Evolutionary conservation across 2,113 vertebrate genomes (phyloP).

Genomic region (Brienomyrus longianalis): DNA sequence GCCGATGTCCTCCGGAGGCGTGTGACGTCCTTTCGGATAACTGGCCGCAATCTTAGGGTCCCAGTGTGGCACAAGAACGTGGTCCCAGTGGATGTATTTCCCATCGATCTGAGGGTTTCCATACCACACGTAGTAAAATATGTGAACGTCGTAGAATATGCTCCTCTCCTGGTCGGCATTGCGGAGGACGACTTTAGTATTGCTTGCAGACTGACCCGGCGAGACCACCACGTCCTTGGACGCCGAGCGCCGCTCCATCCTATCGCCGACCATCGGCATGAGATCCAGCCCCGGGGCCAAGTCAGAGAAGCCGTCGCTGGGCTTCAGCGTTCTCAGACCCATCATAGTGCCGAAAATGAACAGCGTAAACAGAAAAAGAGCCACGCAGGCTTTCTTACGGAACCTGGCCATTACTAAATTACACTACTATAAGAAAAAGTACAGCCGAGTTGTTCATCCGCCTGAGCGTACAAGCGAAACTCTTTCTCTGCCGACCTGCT

Average conservation of each 20-base stretch:
- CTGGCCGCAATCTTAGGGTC: slow-evolving; percentile 83
- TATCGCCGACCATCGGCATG: slow-evolving; percentile 49
- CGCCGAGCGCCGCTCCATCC: slow-evolving; percentile 47
- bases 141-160: slow-evolving; percentile 76
- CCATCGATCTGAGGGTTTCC: slow-evolving; percentile 66
- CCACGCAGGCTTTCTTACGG: slow-evolving; percentile 71
- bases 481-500: neutral
- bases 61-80: slow-evolving; percentile 83
- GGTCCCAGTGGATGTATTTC: slow-evolving; percentile 79
- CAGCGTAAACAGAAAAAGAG: slow-evolving; percentile 76
- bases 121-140: slow-evolving; percentile 87
- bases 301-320: slow-evolving; percentile 73
- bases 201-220: slow-evolving; percentile 48
- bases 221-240: slow-evolving; percentile 41
- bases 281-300: slow-evolving; percentile 67
- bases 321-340: slow-evolving; percentile 77
- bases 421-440: slow-evolving; percentile 39
- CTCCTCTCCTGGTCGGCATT: slow-evolving; percentile 56
- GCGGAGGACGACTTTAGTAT: slow-evolving; percentile 65
- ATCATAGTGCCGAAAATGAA: slow-evolving; percentile 84
- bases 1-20: slow-evolving; percentile 71
- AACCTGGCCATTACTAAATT: slow-evolving; percentile 71
- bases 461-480: neutral
- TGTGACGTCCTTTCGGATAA: slow-evolving; percentile 75
- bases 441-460: neutral